phyloP scores from a whole-genome alignment of 2,113 vertebrate species.

The Vulpes ferrilata region DNA sequence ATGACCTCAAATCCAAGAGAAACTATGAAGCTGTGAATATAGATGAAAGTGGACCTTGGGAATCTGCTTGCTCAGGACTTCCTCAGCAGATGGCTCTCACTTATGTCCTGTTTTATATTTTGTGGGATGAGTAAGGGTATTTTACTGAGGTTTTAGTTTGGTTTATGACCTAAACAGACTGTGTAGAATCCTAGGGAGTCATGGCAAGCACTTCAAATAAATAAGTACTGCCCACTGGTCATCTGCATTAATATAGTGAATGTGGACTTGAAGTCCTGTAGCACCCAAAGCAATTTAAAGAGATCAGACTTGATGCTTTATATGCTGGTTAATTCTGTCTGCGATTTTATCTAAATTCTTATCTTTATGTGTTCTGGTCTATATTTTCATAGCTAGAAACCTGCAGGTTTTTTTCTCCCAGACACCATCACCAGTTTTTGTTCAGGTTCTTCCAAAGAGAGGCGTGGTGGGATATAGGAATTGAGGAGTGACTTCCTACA shows the following conservation, averaged over 20 bases:
- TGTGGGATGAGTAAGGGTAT: background rate
- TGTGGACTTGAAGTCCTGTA: background rate
- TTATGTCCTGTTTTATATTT: constrained; percentile 60
- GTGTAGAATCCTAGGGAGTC: background rate
- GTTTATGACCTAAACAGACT: background rate
- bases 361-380: background rate
- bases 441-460: background rate
- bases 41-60: constrained; percentile 48
- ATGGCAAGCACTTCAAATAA: background rate
- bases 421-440: background rate
- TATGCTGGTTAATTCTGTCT: background rate
- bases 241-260: background rate
- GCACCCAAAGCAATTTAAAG: background rate
- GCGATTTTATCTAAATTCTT: background rate
- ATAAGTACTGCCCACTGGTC: background rate
- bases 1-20: constrained; percentile 50
- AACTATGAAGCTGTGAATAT: constrained; percentile 24
- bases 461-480: background rate
- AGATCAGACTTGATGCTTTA: background rate
- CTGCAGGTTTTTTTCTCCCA: background rate
- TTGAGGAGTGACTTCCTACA: background rate
- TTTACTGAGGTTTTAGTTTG: constrained; percentile 4
- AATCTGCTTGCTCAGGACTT: constrained; percentile 68
- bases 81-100: constrained; percentile 40
- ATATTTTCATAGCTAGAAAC: background rate